Base-by-base conservation (phyloP, 2,888 invertebrate genomes). In the Ametastegia equiseti region DNA sequence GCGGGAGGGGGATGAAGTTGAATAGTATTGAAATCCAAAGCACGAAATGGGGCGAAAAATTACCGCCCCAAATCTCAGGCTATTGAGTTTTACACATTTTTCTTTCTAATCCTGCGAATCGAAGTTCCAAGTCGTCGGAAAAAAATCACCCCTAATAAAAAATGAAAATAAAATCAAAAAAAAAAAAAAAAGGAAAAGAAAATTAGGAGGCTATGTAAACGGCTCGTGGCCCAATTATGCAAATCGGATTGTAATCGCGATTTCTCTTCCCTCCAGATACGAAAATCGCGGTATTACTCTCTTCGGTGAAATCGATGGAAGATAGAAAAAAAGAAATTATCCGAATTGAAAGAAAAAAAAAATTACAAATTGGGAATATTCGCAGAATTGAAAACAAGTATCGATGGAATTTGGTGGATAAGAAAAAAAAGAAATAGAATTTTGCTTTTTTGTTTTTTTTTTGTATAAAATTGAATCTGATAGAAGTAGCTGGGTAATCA, bases 211-310 rank as follows among this genome's bases (percentile, higher is more conserved):
- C 15, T 15, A 39, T 47, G n/a, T 47, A 36, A 30, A 71, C 30
- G 71, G 67, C 39, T 19, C 67, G 67, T 60, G 15, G 71, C 5
- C 54, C 75, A 50, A 75, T 54, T 54, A 75, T 75, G 75, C 75
- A 75, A 75, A 75, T 75, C 4, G 45, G 9, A 54, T 33, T 75
- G 54, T 54, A 54, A 75, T 75, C 75, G 54, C 36, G 75, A 75
- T 75, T 75, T 75, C 19, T n/a, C 19, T 36, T 75, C 54, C 1
- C 36, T 75, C 42, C 13, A 9, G 13, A 23, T 42, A 33, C n/a
- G 63, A n/a, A 30, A 69, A 7, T 42, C 39, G 23, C n/a, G 45
- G 11, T 73, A n/a, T 33, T n/a, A 30, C 15, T 30, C 11, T 47
- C 19, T 27, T 27, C 50, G n/a, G n/a, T 15, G 33, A 50, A 15